A percentile compares a stretch with the other conserved stretches of the same genome.
Conservation (phyloP, 2,797 vertebrate species). For the Acanthiza pusilla region DNA sequence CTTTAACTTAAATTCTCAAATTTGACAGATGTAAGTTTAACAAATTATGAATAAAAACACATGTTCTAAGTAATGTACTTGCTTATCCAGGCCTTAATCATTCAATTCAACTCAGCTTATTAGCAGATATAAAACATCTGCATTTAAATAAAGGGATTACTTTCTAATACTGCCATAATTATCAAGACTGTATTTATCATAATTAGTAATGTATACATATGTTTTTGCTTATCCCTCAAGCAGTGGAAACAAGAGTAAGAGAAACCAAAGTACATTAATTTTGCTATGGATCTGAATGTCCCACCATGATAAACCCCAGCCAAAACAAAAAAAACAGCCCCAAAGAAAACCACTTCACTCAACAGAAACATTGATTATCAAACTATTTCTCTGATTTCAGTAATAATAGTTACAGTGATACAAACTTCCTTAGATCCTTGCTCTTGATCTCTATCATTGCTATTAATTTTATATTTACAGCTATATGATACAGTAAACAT, state of each 20-base stretch:
- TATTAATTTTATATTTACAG: background rate
- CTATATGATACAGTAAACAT: background rate
- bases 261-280: background rate
- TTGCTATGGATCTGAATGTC: background rate
- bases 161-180: constrained; percentile 1
- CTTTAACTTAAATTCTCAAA: background rate
- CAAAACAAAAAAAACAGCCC: background rate
- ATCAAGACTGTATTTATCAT: constrained; percentile 21
- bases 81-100: background rate
- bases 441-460: background rate
- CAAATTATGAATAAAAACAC: background rate
- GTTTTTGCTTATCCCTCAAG: background rate
- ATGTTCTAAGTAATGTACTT: background rate
- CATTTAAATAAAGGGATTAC: constrained; percentile 33
- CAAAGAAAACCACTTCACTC: background rate
- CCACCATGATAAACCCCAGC: background rate
- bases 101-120: background rate
- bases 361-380: background rate
- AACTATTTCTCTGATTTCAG: background rate
- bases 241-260: background rate
- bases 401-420: background rate
- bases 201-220: background rate
- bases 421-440: background rate
- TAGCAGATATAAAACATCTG: background rate
- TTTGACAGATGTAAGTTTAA: background rate